These are phyloP conservation scores for Hirtodrosophila alboralis DNA, from an alignment of 2,888 invertebrate species.

Conservation along the genomic window DNA sequence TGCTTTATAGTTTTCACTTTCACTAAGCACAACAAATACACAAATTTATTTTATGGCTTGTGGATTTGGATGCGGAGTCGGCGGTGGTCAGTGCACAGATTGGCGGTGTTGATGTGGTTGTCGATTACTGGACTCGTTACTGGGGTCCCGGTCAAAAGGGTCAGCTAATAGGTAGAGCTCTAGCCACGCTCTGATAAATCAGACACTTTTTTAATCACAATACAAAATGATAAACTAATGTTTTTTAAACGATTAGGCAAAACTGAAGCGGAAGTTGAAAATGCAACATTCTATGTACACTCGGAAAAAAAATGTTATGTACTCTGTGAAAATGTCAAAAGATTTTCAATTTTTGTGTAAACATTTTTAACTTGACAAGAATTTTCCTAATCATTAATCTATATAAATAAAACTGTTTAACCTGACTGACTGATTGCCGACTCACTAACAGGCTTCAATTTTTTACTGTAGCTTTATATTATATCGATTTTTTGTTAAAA, in stretches of 20 bases:
- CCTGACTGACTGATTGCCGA: too few species aligned
- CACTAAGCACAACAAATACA: slow-evolving; percentile 46
- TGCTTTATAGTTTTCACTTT: slow-evolving; percentile 64
- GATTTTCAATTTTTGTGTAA: too few species aligned
- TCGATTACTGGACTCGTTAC: not conserved
- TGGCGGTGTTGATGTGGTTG: slow-evolving; percentile 7
- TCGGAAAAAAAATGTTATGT: too few species aligned
- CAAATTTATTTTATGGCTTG: slow-evolving; percentile 22
- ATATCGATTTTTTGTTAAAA: too few species aligned
- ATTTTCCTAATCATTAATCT: too few species aligned
- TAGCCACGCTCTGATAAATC: slow-evolving; percentile 62
- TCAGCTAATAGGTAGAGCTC: slow-evolving; percentile 23
- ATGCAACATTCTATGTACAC: slow-evolving; percentile 3
- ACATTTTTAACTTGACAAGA: too few species aligned
- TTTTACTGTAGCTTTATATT: too few species aligned
- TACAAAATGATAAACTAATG: slow-evolving; percentile 10
- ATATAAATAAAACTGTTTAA: too few species aligned
- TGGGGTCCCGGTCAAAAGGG: slow-evolving; percentile 15
- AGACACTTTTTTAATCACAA: slow-evolving; percentile 14
- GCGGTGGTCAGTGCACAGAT: too few species aligned
- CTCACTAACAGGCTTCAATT: too few species aligned
- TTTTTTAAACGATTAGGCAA: not conserved
- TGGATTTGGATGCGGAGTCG: slow-evolving; percentile 30
- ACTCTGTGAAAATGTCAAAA: too few species aligned
- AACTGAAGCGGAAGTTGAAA: too few species aligned